These are phyloP conservation scores for Acanthaster planci DNA, from an alignment of 35 echinoderm and acorn worm species.

Conservation along the genomic window DNA sequence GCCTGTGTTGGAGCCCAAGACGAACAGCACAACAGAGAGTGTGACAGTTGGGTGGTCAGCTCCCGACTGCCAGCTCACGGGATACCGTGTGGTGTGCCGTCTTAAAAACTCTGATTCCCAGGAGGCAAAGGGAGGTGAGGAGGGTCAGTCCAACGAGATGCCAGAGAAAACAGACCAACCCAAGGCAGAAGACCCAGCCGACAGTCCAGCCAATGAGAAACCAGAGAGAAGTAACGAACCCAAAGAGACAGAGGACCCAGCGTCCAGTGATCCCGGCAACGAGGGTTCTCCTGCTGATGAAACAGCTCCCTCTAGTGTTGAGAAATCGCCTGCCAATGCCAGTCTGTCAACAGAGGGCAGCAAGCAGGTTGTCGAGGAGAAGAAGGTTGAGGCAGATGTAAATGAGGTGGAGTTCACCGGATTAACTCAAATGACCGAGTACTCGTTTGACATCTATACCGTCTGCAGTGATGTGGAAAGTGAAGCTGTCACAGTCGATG, in stretches of 20 bases:
- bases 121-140: neutral
- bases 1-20: slow-evolving; percentile 11
- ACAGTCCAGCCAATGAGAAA: slow-evolving; percentile 19
- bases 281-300: slow-evolving; percentile 14
- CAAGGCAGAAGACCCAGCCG: slow-evolving; percentile 23
- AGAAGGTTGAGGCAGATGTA: slow-evolving; percentile 59
- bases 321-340: neutral
- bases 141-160: too few species aligned
- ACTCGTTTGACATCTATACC: slow-evolving; percentile 62
- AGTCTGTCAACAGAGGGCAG: neutral
- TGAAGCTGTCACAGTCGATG: slow-evolving; percentile 42
- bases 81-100: slow-evolving; percentile 50
- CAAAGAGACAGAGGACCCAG: neutral
- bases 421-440: slow-evolving; percentile 50
- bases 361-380: slow-evolving; percentile 22
- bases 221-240: neutral
- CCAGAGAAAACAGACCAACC: neutral
- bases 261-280: neutral
- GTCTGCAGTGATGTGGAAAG: slow-evolving; percentile 54
- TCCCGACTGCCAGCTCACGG: slow-evolving; percentile 50
- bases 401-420: slow-evolving; percentile 56
- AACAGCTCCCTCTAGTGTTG: neutral
- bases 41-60: slow-evolving; percentile 37
- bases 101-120: neutral
- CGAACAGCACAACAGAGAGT: neutral